Conservation (phyloP, 2,888 invertebrate genomes). For the Meiosimyza platycephala region DNA sequence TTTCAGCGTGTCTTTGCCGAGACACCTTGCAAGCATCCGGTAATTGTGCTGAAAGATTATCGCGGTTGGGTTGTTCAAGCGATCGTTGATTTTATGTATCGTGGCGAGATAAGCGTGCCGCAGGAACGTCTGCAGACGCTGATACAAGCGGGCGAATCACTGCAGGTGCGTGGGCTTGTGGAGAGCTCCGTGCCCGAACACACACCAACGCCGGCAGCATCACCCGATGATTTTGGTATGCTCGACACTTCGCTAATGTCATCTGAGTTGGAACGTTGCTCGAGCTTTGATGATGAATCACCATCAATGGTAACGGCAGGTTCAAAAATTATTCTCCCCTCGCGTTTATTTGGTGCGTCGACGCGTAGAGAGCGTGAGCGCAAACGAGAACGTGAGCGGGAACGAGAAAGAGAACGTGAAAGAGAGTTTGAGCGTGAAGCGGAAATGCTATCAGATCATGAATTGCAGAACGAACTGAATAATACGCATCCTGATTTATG, state of each 20-base stretch:
- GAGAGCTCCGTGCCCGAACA: constrained; percentile 71
- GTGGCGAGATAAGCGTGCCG: constrained; percentile 89
- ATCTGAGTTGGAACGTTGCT: constrained; percentile 62
- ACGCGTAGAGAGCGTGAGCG: constrained; percentile 57
- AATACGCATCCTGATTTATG: constrained; percentile 69
- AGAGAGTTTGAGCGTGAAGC: constrained; percentile 59
- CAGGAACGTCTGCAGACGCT: constrained; percentile 86
- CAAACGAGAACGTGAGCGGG: constrained; percentile 48
- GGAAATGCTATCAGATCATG: constrained; percentile 67
- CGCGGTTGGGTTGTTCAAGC: constrained; percentile 90
- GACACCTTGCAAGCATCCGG: constrained; percentile 93
- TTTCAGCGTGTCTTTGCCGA: constrained; percentile 90
- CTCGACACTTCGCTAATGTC: constrained; percentile 61
- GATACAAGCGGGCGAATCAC: constrained; percentile 87
- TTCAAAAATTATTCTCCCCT: constrained; percentile 63
- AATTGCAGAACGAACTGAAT: constrained; percentile 54
- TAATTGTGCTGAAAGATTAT: constrained; percentile 91
- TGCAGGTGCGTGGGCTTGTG: constrained; percentile 85
- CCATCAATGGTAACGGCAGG: constrained; percentile 65
- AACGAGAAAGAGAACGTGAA: constrained; percentile 58
- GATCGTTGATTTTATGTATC: constrained; percentile 93
- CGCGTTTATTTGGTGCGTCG: constrained; percentile 62
- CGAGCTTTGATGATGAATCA: constrained; percentile 68
- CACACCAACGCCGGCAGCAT: constrained; percentile 66
- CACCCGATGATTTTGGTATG: constrained; percentile 63